These are phyloP conservation scores for Andricus grossulariae DNA, from an alignment of 1,140 invertebrate species.

Conservation along the genomic window DNA sequence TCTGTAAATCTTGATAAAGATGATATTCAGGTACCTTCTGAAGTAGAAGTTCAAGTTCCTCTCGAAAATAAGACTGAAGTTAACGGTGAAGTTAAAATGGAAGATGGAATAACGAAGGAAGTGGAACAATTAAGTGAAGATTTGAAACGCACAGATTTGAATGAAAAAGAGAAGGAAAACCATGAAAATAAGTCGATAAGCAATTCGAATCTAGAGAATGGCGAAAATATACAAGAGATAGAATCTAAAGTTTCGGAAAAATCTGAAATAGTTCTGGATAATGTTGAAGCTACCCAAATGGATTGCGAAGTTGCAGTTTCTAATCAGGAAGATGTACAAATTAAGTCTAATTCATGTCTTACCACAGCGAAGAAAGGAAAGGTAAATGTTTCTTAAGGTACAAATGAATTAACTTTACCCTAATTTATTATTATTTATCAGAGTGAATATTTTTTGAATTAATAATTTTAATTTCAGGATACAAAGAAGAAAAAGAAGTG, in stretches of 20 bases:
- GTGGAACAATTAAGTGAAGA: constrained; percentile 29
- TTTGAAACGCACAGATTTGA: constrained; percentile 11
- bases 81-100: background rate
- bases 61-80: constrained; percentile 22
- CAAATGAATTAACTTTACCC: background rate
- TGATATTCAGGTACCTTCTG: background rate
- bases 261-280: background rate
- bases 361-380: background rate
- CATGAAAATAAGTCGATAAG: background rate
- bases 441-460: background rate
- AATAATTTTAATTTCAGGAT: constrained; percentile 17
- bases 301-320: background rate
- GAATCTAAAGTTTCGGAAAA: background rate
- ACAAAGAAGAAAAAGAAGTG: constrained; percentile 20
- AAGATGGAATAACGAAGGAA: constrained; percentile 38
- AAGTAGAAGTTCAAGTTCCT: constrained; percentile 1
- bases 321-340: constrained; percentile 6
- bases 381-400: background rate
- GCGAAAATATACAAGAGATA: constrained; percentile 31
- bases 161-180: constrained; percentile 20
- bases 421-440: background rate
- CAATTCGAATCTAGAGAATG: background rate
- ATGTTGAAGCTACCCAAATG: too few relatives aligned
- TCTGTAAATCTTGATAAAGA: background rate
- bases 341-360: background rate